Evolutionary conservation across 1,140 invertebrate genomes (phyloP).

Genomic region (Chionoecetes opilio): DNA sequence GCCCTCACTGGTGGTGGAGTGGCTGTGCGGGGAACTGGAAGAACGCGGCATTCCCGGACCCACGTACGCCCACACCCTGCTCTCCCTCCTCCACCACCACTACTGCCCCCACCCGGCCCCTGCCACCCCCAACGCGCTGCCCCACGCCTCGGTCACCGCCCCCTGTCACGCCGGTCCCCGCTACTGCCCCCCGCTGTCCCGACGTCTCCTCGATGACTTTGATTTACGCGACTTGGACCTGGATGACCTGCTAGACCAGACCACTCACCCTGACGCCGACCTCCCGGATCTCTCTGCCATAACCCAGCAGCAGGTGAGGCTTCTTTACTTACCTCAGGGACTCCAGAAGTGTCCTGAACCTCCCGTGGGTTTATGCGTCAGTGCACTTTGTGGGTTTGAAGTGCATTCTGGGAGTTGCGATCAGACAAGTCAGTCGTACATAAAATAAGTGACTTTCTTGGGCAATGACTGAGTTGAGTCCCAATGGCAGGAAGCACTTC

Average conservation of each 20-base stretch:
- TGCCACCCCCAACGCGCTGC: conserved; percentile 32
- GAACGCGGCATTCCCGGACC: conserved; percentile 79
- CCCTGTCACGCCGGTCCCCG: conserved; percentile 3
- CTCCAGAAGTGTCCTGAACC: not conserved
- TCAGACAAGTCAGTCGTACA: no score
- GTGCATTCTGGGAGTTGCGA: not conserved
- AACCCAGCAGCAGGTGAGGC: conserved; percentile 65
- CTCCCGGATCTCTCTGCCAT: conserved; percentile 69
- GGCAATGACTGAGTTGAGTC: no score
- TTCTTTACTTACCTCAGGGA: no score
- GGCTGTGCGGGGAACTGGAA: conserved; percentile 80
- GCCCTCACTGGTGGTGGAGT: conserved; percentile 80
- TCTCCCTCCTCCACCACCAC: conserved; percentile 81
- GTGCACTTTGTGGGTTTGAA: not conserved
- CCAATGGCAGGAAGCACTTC: no score
- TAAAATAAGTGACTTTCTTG: no score
- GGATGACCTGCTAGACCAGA: conserved; percentile 77
- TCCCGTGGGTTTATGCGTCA: not conserved
- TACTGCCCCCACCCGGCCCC: conserved; percentile 80
- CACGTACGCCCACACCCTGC: conserved; percentile 79
- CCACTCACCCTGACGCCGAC: conserved; percentile 79
- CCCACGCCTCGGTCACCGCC: conserved; percentile 36
- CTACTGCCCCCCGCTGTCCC: conserved; percentile 68
- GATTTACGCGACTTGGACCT: conserved; percentile 76
- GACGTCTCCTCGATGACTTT: conserved; percentile 75